Conservation (phyloP, 2,888 invertebrate species). For the Theretra japonica region DNA sequence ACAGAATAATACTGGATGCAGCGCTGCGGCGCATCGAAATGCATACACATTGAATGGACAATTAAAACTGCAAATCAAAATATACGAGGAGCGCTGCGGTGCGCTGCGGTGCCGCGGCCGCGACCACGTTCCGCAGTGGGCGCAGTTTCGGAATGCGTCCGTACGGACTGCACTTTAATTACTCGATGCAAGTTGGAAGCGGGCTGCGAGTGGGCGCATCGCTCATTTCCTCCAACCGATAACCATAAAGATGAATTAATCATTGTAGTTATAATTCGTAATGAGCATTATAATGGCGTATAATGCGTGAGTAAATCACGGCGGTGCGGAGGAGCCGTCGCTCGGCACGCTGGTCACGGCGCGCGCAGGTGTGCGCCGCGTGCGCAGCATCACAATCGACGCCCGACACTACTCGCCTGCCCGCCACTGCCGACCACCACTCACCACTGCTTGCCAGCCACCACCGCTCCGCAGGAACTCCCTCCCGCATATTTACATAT, state of each 20-base stretch:
- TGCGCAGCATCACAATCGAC: constrained; percentile 60
- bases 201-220: neutral
- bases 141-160: constrained; percentile 17
- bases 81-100: constrained; percentile 6
- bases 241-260: constrained; percentile 30
- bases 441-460: neutral
- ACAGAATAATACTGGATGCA: neutral
- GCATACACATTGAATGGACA: constrained; percentile 23
- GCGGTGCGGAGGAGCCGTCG: constrained; percentile 33
- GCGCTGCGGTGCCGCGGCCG: neutral
- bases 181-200: neutral
- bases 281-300: constrained; percentile 50
- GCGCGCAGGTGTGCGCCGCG: constrained; percentile 73
- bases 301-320: constrained; percentile 39
- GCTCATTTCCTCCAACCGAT: constrained; percentile 21
- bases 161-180: constrained; percentile 12
- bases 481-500: neutral
- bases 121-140: constrained; percentile 9
- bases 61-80: constrained; percentile 26
- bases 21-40: constrained; percentile 6
- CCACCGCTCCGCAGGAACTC: neutral
- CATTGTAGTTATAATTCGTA: constrained; percentile 46
- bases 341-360: constrained; percentile 54
- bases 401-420: neutral
- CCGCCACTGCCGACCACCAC: neutral